Evolutionary conservation across 2,113 vertebrate genomes (phyloP).

Genomic region (Crotophaga sulcirostris): DNA sequence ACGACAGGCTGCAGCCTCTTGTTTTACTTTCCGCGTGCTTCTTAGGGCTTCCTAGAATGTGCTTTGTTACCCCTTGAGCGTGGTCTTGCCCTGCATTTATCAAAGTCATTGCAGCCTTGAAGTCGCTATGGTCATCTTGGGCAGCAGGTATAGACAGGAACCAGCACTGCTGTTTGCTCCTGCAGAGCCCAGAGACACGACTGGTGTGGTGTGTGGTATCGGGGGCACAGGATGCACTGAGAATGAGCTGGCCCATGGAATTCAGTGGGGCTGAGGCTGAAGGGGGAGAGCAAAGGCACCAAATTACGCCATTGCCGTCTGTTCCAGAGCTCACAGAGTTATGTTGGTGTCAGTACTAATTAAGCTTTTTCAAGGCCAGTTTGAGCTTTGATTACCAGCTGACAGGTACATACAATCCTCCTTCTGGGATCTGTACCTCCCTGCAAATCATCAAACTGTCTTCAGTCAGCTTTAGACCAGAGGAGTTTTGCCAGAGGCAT

Average conservation of each 20-base stretch:
- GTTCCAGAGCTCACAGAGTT: slow-evolving; percentile 34
- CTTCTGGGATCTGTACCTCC: slow-evolving; percentile 45
- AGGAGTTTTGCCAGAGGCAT: slow-evolving; percentile 71
- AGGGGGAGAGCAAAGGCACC: not conserved
- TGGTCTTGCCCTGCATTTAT: not conserved
- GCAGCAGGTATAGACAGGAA: not conserved
- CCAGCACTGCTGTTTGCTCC: not conserved
- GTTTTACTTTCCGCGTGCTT: not conserved
- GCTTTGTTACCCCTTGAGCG: not conserved
- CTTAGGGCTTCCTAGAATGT: not conserved
- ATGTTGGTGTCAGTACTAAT: slow-evolving; percentile 71
- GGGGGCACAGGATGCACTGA: not conserved
- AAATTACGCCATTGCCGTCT: not conserved
- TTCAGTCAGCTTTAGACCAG: slow-evolving; percentile 62
- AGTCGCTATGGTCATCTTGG: not conserved
- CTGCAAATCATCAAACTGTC: slow-evolving; percentile 78
- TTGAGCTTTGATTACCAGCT: slow-evolving; percentile 65
- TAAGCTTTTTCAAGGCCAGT: slow-evolving; percentile 27
- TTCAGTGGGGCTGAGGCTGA: not conserved
- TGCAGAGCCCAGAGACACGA: not conserved
- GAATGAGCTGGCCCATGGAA: not conserved
- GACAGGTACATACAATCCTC: slow-evolving; percentile 73
- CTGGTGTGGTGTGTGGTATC: fast-evolving
- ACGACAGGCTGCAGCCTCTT: not conserved
- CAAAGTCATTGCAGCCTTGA: not conserved